Evolutionary conservation across 2,888 invertebrate species (phyloP).

Genomic region (Acrocyrtus sp.): DNA sequence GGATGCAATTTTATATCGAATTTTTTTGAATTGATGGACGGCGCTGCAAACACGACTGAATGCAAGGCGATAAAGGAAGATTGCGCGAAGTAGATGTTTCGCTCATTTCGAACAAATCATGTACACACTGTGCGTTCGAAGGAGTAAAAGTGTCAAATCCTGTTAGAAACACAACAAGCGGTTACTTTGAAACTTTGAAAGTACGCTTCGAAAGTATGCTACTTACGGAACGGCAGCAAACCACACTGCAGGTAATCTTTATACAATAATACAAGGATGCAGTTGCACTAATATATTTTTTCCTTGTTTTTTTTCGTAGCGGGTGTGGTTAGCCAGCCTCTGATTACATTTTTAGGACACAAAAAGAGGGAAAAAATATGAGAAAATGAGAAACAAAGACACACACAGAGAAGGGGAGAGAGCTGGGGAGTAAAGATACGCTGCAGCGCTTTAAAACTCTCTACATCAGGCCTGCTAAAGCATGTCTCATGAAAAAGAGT

Average conservation of each 20-base stretch:
- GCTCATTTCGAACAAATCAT: too few relatives aligned
- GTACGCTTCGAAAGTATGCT: too few relatives aligned
- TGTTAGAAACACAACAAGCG: constrained; percentile 47
- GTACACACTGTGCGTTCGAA: constrained; percentile 37
- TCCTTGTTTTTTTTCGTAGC: constrained; percentile 47
- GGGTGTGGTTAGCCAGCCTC: constrained; percentile 53
- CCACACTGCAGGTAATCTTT: constrained; percentile 28
- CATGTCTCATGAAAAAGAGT: too few relatives aligned
- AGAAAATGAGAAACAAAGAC: constrained; percentile 2
- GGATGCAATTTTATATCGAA: too few relatives aligned
- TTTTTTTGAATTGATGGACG: too few relatives aligned
- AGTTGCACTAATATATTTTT: constrained; percentile 14
- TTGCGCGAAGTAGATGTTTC: too few relatives aligned
- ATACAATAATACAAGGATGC: constrained; percentile 8
- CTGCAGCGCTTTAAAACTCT: too few relatives aligned
- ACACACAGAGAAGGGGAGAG: not conserved
- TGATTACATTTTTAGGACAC: constrained; percentile 42
- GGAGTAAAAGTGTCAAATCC: constrained; percentile 57
- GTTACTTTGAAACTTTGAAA: constrained; percentile 45
- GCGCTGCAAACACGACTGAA: too few relatives aligned
- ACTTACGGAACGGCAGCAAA: too few relatives aligned
- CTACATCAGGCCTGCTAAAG: too few relatives aligned
- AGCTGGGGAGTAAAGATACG: too few relatives aligned
- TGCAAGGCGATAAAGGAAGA: too few relatives aligned
- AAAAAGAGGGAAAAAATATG: constrained; percentile 24